Evolutionary conservation across 1,140 invertebrate genomes (phyloP).

Genomic region (Bombus consobrinus): DNA sequence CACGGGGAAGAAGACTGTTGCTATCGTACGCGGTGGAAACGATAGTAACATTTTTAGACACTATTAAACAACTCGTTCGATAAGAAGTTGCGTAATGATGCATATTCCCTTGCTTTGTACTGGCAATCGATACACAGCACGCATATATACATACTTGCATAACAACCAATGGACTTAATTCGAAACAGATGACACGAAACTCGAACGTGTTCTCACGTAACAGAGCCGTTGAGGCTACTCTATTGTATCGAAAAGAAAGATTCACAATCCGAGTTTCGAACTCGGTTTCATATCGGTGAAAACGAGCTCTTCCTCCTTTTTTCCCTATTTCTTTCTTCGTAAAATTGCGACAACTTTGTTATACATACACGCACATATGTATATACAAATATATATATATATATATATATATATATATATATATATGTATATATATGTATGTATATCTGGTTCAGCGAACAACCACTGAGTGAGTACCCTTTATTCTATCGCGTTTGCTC

Average conservation of each 20-base stretch:
- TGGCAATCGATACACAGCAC: slow-evolving; percentile 10
- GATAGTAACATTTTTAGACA: slow-evolving; percentile 48
- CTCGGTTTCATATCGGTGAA: background rate
- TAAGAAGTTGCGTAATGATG: slow-evolving; percentile 48
- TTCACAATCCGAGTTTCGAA: background rate
- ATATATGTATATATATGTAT: no score
- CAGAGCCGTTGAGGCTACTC: background rate
- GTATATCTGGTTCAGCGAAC: background rate
- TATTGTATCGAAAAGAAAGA: background rate
- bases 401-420: no score
- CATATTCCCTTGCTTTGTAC: slow-evolving; percentile 23
- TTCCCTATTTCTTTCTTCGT: background rate
- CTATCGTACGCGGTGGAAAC: background rate
- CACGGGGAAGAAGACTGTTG: background rate
- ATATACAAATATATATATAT: no score
- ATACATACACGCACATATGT: no score
- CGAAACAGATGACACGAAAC: slow-evolving; percentile 27
- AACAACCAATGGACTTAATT: slow-evolving; percentile 24
- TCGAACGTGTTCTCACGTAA: slow-evolving; percentile 9
- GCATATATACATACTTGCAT: slow-evolving; percentile 19
- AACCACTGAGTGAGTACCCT: background rate
- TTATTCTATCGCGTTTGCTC: background rate
- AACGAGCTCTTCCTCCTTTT: background rate
- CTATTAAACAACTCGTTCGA: slow-evolving; percentile 42
- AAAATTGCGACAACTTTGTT: slow-evolving; percentile 11